A percentile compares a stretch with the other conserved stretches of the same genome.
Evolutionary conservation across 2,888 invertebrate species (phyloP).

Genomic region (Agonopterix subpropinquella): DNA sequence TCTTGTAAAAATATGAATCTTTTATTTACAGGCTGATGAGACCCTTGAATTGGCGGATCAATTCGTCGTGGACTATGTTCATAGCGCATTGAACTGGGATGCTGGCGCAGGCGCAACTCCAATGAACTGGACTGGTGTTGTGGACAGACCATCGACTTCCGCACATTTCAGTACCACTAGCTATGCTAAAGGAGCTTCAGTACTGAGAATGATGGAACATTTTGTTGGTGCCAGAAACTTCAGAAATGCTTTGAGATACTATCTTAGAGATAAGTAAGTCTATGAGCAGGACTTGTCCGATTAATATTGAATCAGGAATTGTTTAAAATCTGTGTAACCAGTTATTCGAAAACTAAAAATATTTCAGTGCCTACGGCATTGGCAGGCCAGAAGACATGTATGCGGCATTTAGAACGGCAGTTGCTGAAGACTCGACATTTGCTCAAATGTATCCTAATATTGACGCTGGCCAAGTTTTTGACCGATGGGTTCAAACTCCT

Average conservation of each 20-base stretch:
- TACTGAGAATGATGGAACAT: conserved; percentile 81
- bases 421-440: conserved; percentile 39
- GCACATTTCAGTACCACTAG: conserved; percentile 80
- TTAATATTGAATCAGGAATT: too few relatives aligned
- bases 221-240: conserved; percentile 75
- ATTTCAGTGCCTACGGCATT: conserved; percentile 45
- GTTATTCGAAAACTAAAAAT: not conserved
- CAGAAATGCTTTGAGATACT: conserved; percentile 70
- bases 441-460: conserved; percentile 28
- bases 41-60: conserved; percentile 66
- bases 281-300: too few relatives aligned
- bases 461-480: conserved; percentile 63
- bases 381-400: conserved; percentile 54
- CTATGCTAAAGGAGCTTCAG: conserved; percentile 80
- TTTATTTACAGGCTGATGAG: conserved; percentile 43
- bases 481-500: conserved; percentile 77
- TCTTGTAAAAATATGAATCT: not conserved
- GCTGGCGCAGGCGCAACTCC: conserved; percentile 52
- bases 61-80: conserved; percentile 82
- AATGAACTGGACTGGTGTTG: conserved; percentile 73
- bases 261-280: conserved; percentile 74
- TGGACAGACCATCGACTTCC: conserved; percentile 64
- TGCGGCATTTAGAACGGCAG: conserved; percentile 42
- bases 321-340: too few relatives aligned
- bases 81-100: conserved; percentile 77